These are phyloP conservation scores for Brienomyrus longianalis DNA, from an alignment of 2,113 vertebrate species.

Conservation along the genomic window DNA sequence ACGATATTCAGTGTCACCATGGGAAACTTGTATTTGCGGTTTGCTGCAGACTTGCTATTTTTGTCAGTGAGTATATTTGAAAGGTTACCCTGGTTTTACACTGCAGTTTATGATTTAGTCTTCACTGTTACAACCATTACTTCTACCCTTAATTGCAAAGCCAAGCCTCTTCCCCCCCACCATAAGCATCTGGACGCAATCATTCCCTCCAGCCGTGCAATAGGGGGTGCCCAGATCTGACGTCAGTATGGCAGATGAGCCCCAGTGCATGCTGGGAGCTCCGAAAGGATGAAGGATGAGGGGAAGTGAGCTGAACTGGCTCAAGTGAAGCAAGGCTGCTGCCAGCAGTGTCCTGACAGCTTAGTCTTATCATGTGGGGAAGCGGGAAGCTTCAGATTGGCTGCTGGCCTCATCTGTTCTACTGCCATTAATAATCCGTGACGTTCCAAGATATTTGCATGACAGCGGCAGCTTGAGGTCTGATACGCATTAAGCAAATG, in stretches of 20 bases:
- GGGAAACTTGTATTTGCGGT: background rate
- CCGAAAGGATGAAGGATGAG: background rate
- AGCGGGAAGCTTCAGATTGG: background rate
- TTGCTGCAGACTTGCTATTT: background rate
- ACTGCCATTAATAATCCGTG: background rate
- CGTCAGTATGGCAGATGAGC: constrained; percentile 1
- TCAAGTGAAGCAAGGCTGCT: background rate
- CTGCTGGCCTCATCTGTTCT: background rate
- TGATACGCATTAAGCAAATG: background rate
- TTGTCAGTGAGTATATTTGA: background rate
- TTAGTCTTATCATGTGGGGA: background rate
- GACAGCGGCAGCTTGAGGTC: background rate
- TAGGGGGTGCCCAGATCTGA: background rate
- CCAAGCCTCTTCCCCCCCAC: background rate
- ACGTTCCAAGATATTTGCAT: background rate
- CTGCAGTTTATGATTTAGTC: background rate
- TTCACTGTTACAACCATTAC: background rate
- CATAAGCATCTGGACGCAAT: constrained; percentile 7
- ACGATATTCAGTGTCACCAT: background rate
- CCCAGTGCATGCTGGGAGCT: constrained; percentile 14
- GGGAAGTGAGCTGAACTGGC: background rate
- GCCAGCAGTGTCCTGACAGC: background rate
- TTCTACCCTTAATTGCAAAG: background rate
- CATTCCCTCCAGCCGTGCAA: background rate
- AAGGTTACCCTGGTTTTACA: background rate